Evolutionary conservation across 2,113 vertebrate species (phyloP), one percentile per base, ranked within the genome.

Genomic region (cattle (Bos taurus)): DNA sequence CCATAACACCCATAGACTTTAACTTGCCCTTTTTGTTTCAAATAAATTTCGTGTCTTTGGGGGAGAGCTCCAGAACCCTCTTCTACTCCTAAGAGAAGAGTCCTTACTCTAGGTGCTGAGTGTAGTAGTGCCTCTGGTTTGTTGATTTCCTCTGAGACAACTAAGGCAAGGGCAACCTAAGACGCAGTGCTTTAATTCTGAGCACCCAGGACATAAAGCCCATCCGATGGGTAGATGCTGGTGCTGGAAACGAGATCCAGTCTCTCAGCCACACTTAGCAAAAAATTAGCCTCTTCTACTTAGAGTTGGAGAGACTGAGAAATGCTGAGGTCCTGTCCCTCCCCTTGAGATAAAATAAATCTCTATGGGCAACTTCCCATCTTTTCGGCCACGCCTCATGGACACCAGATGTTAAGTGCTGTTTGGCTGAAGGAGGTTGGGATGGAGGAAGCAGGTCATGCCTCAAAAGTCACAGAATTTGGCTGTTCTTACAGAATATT

Each of bases 361-460:
- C 6, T 40, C 17, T 4, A 56, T 5, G 28, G 48, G 80, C 21
- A 89, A 26, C 0, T 28, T 8, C 7, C 17, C 52, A 11, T 40
- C n/a, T 19, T 54, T 50, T 43, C 25, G 21, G 5, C 26, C 12
- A 46, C 2, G 46, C 1, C 33, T 15, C 33, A 59, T 8, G 2
- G 28, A 54, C 14, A 19, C 57, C 21, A 25, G 6, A 6, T 64
- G 40, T 7, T 52, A 7, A 26, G 28, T 3, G 4, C n/a, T n/a
- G 1, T 33, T 52, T 30, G 77, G 26, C 43, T 13, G 19, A 36
- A 6, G 43, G 0, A 36, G 0, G 0, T 23, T 25, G 12, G 21
- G 2, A 33, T 67, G 50, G 30, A 78, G 26, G 30, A 11, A 52
- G 16, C 25, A 84, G 23, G 0, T 43, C 43, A 46, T n/a, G 19